Percentiles rank a stretch among this genome's conserved stretches.
These are phyloP conservation scores for Tolmerus cingulatus DNA, from an alignment of 2,888 invertebrate species.

Conservation along the genomic window DNA sequence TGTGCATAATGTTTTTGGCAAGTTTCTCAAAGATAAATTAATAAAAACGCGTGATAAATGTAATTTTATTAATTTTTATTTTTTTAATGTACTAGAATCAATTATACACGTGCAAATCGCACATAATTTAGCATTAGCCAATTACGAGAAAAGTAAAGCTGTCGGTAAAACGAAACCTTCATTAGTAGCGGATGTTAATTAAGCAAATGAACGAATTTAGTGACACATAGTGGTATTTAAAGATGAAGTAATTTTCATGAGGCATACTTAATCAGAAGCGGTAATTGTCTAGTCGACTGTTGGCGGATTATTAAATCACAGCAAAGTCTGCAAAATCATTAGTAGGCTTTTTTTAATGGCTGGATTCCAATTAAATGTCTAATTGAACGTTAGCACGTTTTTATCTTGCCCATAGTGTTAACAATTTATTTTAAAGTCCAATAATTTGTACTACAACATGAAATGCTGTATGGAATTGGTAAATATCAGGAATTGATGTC, in stretches of 20 bases:
- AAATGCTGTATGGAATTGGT: background rate
- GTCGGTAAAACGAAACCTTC: background rate
- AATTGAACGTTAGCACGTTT: background rate
- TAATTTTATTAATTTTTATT: no score
- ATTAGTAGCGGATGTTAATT: background rate
- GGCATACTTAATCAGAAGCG: background rate
- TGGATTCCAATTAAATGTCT: background rate
- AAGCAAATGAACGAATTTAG: background rate
- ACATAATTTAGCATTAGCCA: no score
- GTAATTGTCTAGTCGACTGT: background rate
- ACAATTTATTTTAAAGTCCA: background rate
- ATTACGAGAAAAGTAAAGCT: background rate
- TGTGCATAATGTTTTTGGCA: no score
- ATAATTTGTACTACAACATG: no score
- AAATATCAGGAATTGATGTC: background rate
- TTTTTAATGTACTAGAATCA: no score
- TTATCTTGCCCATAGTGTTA: background rate
- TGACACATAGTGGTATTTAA: background rate
- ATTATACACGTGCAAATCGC: no score
- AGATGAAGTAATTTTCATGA: background rate
- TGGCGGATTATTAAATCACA: background rate
- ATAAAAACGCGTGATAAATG: no score
- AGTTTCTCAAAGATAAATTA: no score
- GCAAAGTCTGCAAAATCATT: background rate
- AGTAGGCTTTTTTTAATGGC: background rate